Evolutionary conservation across 2,113 vertebrate genomes (phyloP), one percentile per base, ranked within the genome.

Genomic region (Oenanthe melanoleuca): DNA sequence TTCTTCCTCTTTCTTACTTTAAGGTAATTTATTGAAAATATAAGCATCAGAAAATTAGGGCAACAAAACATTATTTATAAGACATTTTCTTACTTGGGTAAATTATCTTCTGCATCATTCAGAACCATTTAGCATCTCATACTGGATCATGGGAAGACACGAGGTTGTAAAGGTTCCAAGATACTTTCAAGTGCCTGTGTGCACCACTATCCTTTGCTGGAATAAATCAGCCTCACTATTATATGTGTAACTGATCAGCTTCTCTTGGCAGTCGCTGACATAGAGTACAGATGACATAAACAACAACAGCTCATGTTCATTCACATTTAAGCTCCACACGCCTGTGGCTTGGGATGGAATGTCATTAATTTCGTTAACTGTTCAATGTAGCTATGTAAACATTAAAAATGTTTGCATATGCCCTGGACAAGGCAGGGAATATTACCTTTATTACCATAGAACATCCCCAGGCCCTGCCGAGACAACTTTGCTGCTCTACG

Each of bases 131-230:
- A 73, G 14, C 71, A 63, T 25, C 37, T 42, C 55, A 5, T 44
- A 61, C 7, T 42, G 31, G 26, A 82, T 13, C 14, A 63, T 44
- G 65, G 37, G 40, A 84, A 89, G 77, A 60, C 59, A 64, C 24
- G 23, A 59, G 21, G 21, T 8, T 12, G 18, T 15, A 34, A 61
- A 60, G 22, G 42, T 67, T 77, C 26, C 50, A 57, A 92, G 69
- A 50, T 5, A 38, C 5, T 31, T 24, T 5, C 23, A 59, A 40
- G 69, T 1, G 64, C 38, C 40, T 44, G 38, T 33, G 44, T 21
- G 71, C 50, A 70, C 71, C 71, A 29, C 60, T 56, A 74, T 95
- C 85, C 78, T 70, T 93, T 95, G 70, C 91, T 86, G 89, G 87
- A 80, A 47, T 38, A 53, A 49, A 52, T 8, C 70, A 52, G 34